Base-by-base conservation (phyloP, 1,140 invertebrate species). In the Magallana gigas region DNA sequence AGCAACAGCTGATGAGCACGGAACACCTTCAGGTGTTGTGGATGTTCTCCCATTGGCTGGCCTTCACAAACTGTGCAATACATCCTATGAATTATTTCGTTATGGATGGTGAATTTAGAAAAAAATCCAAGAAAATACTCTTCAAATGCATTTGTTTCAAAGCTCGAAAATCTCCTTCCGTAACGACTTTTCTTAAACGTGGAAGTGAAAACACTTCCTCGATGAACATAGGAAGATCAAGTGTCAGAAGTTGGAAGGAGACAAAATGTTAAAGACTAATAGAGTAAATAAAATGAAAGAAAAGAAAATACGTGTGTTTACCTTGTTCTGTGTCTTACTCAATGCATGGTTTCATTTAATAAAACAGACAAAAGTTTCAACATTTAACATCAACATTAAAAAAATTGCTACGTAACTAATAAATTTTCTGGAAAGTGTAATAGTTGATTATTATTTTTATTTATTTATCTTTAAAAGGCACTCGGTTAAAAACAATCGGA, bases 81-180 rank as follows among this genome's bases (percentile, higher is more conserved):
- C 85, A 88, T 60, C 87, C 87, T 1, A 60, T 88, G 1, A 88
- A 86, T 48, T 88, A 86, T 84, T 85, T 68, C 76, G 85, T 80
- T 18, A 88, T 88, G 87, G 84, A 88, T 64, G 59, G 68, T 83
- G 85, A 85, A 11, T 88, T 88, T 18, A 81, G 85, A 16, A 36
- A 8, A 0, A 83, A 83, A 84, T 36, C 82, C 5, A 60, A 82
- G n/a, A 29, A 57, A 6, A 18, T 86, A 36, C 56, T 83, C 2
- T 18, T 18, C 4, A 76, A 29, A 76, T 76, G 68, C 36, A 29
- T 23, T 11, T 76, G 9, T 76, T 29, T 29, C 6, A 36, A 76
- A 12, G 12, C 68, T 36, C 68, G 14, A 1, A 2, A 12, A 76
- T 11, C 36, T 48, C 36, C 36, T 2, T 48, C 36, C 36, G 36